phyloP scores from a whole-genome alignment of 2,113 vertebrate genomes.

The Formicarius rufipectus region DNA sequence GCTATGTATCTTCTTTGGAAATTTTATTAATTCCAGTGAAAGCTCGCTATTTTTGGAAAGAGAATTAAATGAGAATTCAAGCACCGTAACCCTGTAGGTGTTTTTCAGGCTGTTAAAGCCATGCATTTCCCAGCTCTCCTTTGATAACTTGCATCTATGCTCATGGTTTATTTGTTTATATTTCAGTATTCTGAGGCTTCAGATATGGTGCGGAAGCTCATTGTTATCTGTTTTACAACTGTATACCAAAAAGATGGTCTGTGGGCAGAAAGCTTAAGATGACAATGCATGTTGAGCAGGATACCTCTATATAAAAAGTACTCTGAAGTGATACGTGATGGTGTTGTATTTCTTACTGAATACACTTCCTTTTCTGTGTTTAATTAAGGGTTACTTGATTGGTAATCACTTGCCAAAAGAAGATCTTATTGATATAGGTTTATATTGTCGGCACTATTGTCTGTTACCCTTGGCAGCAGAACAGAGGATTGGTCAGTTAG shows the following conservation, averaged over 20 bases:
- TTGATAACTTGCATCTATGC: background rate
- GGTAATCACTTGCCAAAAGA: constrained; percentile 91
- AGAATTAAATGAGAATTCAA: background rate
- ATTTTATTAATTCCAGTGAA: background rate
- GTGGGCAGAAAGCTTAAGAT: background rate
- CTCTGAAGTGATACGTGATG: background rate
- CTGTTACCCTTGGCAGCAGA: constrained; percentile 86
- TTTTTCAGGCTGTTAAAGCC: background rate
- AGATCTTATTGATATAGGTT: constrained; percentile 86
- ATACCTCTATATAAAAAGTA: background rate
- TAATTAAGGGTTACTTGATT: constrained; percentile 88
- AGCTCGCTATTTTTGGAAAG: background rate
- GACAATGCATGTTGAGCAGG: background rate
- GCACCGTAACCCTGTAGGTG: background rate
- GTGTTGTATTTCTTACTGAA: background rate
- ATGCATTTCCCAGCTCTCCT: background rate
- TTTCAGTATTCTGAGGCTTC: background rate
- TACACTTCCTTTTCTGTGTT: constrained; percentile 11
- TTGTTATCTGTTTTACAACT: background rate
- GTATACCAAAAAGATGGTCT: background rate
- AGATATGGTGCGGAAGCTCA: background rate
- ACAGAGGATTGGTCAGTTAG: constrained; percentile 86
- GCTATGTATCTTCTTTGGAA: background rate
- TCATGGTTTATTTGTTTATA: background rate
- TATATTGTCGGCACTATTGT: constrained; percentile 89